These are phyloP conservation scores for Myotis vivesi DNA, from an alignment of 2,797 vertebrate species.

Conservation along the genomic window DNA sequence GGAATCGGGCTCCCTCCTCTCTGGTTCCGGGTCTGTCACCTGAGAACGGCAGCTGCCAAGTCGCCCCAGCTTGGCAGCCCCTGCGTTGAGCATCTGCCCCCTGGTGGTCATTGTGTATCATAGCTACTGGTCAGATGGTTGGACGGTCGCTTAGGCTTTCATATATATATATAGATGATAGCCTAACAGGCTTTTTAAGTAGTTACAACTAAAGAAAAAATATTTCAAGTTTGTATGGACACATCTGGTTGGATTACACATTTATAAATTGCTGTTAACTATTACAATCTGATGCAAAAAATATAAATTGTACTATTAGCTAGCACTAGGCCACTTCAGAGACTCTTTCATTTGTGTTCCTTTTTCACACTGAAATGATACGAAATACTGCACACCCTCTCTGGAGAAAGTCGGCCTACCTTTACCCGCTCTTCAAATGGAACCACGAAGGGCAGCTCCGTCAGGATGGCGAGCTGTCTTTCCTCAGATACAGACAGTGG, in stretches of 20 bases:
- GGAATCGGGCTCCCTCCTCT: too few relatives aligned
- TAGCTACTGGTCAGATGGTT: too few relatives aligned
- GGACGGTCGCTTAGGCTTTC: too few relatives aligned
- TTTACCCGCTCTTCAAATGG: conserved; percentile 99
- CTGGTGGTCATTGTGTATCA: too few relatives aligned
- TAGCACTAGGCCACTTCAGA: not conserved
- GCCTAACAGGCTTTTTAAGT: not conserved
- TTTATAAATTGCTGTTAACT: not conserved
- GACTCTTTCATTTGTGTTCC: accelerated
- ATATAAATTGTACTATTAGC: accelerated
- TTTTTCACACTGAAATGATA: not conserved
- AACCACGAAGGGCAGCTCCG: conserved; percentile 97
- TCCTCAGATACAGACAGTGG: conserved; percentile 98
- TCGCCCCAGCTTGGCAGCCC: too few relatives aligned
- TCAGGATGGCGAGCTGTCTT: conserved; percentile 96
- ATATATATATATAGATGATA: not conserved
- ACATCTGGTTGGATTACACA: not conserved
- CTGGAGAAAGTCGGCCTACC: conserved; percentile 83
- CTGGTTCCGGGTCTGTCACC: too few relatives aligned
- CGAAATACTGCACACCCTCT: accelerated
- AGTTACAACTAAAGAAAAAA: not conserved
- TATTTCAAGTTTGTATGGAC: not conserved
- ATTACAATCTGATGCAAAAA: not conserved
- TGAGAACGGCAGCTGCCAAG: too few relatives aligned
- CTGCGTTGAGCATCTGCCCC: too few relatives aligned